A percentile compares a stretch with the other conserved stretches of the same genome.
phyloP scores from a whole-genome alignment of 37 sponge, comb jelly and placozoan genomes.

The Lycopodina hypogea region DNA sequence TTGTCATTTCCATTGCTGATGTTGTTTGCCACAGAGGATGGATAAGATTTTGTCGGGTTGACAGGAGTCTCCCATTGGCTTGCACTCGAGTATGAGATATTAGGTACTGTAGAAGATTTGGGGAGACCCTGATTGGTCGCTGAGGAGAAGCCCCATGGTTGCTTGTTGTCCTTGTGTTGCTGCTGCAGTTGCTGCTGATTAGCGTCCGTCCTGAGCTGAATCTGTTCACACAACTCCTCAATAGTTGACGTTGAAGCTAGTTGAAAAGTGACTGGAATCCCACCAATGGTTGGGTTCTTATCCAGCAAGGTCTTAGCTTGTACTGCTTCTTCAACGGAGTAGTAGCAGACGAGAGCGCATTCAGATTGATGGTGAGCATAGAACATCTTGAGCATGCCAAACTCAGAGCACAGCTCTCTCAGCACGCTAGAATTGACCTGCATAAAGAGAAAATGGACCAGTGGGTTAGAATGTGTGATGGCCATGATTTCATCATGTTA shows the following conservation, averaged over 20 bases:
- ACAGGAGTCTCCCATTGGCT: background rate
- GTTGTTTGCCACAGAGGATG: background rate
- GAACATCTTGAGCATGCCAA: conserved; percentile 38
- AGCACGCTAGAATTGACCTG: conserved; percentile 47
- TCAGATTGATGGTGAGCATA: conserved; percentile 14
- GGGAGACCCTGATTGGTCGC: no score
- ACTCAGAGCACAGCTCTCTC: conserved; percentile 48
- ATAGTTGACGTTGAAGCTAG: conserved; percentile 52
- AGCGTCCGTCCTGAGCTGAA: background rate
- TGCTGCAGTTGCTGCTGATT: conserved; percentile 7
- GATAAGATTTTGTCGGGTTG: background rate
- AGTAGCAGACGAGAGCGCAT: conserved; percentile 43
- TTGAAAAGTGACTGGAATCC: conserved; percentile 22
- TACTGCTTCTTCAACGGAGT: conserved; percentile 31
- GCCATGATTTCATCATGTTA: no score
- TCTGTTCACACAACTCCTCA: conserved; percentile 26
- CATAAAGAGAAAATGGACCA: background rate
- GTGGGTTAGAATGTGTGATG: no score
- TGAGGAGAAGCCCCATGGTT: no score
- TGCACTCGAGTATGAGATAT: background rate
- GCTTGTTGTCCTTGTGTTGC: no score
- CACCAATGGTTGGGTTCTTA: conserved; percentile 36
- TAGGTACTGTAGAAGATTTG: background rate
- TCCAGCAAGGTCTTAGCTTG: conserved; percentile 54
- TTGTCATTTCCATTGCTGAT: background rate